Percentiles rank a stretch among this genome's conserved stretches.
These are phyloP conservation scores for Aspiorhynchus laticeps DNA, from an alignment of 2,113 vertebrate species.

Conservation along the genomic window DNA sequence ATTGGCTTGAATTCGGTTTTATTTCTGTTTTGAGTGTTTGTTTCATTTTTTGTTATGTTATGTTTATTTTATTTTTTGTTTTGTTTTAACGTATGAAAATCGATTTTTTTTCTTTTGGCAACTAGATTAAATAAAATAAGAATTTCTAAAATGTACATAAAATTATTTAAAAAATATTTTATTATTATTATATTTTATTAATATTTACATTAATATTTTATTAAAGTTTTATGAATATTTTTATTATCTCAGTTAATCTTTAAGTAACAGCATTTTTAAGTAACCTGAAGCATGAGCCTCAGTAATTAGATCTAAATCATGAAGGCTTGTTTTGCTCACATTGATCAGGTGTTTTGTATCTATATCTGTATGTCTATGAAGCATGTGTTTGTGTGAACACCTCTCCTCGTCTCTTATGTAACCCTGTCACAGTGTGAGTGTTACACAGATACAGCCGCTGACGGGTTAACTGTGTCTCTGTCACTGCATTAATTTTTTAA, in stretches of 20 bases:
- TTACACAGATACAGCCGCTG: neutral
- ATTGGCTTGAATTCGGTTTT: neutral
- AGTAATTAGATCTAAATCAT: neutral
- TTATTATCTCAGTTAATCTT: neutral
- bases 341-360: neutral
- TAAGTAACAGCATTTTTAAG: too few species aligned
- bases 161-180: neutral
- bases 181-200: neutral
- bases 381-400: neutral
- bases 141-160: too few species aligned
- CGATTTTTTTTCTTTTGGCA: neutral
- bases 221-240: neutral
- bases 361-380: neutral
- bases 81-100: too few species aligned
- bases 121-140: neutral
- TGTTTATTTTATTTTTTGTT: too few species aligned
- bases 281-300: neutral
- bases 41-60: neutral
- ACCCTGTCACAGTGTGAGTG: neutral
- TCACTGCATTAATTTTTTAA: slow-evolving; percentile 73
- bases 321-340: neutral
- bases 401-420: neutral
- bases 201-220: neutral
- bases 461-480: slow-evolving; percentile 58
- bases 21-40: neutral